Evolutionary conservation across 1,140 invertebrate species (phyloP), one percentile per base, ranked within the genome.

Genomic region (Drosophila orosa): DNA sequence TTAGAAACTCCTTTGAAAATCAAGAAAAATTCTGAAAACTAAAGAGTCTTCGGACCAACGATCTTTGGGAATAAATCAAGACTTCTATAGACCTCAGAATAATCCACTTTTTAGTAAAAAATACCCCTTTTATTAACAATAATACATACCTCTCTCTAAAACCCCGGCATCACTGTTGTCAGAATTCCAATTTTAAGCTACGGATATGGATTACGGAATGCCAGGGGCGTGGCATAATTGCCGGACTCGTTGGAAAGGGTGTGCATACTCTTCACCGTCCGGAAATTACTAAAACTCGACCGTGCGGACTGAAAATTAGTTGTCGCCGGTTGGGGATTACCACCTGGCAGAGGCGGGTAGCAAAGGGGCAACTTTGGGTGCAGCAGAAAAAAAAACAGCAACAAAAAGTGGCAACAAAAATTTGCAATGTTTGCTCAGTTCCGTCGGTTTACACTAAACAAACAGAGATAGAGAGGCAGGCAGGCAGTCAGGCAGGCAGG

Each of bases 211-310:
- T 27, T 58, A 17, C 29, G 40, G 22, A 55, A 33, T 37, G 39
- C n/a, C 39, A 27, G 5, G 39, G 59, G 55, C 44, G 72, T 72
- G 72, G 45, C 78, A 83, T 83, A 74, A 82, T 82, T 83, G 79
- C 63, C 71, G 62, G 54, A 74, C 67, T 42, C 54, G 24, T 56
- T 47, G 33, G 15, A 29, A 62, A 59, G 33, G 54, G 7, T 59
- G 29, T 57, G 54, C 54, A 25, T 55, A 12, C 13, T 25, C 47
- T 13, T 25, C 39, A n/a, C 29, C 15, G 40, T 48, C 78, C 75
- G 80, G 76, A 83, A 83, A 84, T 84, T 80, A 52, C 80, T 48
- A 68, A 82, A 82, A 82, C 63, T 83, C 78, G 68, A 55, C 42
- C 74, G 74, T 78, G 39, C 65, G 57, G 52, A 54, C 65, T 56